These are phyloP conservation scores for Brachirus orientalis DNA, from an alignment of 2,113 vertebrate genomes.

Conservation along the genomic window DNA sequence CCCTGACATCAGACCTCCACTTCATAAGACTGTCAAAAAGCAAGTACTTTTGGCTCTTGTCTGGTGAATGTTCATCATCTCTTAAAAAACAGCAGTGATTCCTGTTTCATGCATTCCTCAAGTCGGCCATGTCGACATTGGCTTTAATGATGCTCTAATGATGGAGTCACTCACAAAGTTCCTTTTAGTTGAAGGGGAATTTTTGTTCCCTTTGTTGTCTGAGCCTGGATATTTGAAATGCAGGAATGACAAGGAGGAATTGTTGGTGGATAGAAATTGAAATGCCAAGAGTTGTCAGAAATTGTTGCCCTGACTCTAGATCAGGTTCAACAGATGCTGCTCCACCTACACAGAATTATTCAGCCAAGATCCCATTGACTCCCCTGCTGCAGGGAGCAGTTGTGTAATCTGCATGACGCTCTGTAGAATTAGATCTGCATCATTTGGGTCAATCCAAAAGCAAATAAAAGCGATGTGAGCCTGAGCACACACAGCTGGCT, in stretches of 20 bases:
- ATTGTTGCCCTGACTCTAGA: conserved; percentile 43
- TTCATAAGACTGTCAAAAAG: conserved; percentile 79
- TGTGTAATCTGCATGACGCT: conserved; percentile 61
- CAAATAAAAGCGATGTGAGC: conserved; percentile 82
- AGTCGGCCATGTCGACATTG: conserved; percentile 23
- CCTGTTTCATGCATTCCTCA: conserved; percentile 57
- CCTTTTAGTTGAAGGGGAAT: conserved; percentile 64
- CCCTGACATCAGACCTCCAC: conserved; percentile 51
- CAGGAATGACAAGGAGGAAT: conserved; percentile 53
- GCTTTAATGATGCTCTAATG: conserved; percentile 65
- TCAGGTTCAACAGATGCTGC: conserved; percentile 57
- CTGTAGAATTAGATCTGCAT: conserved; percentile 76
- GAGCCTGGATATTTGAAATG: conserved; percentile 59
- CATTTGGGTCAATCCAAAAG: conserved; percentile 83
- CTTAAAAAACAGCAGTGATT: conserved; percentile 57
- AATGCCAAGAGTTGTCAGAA: conserved; percentile 30
- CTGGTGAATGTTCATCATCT: conserved; percentile 66
- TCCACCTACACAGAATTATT: conserved; percentile 46
- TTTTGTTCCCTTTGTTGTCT: conserved; percentile 68
- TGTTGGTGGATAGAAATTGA: conserved; percentile 35
- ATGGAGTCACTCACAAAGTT: conserved; percentile 54
- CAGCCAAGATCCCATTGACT: conserved; percentile 48
- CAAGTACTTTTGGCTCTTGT: conserved; percentile 74
- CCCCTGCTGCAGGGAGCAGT: conserved; percentile 33
- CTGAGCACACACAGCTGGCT: conserved; percentile 84